A percentile compares a stretch with the other conserved stretches of the same genome.
Conservation (phyloP, 2,888 invertebrate species). For the Atethmia centrago region DNA sequence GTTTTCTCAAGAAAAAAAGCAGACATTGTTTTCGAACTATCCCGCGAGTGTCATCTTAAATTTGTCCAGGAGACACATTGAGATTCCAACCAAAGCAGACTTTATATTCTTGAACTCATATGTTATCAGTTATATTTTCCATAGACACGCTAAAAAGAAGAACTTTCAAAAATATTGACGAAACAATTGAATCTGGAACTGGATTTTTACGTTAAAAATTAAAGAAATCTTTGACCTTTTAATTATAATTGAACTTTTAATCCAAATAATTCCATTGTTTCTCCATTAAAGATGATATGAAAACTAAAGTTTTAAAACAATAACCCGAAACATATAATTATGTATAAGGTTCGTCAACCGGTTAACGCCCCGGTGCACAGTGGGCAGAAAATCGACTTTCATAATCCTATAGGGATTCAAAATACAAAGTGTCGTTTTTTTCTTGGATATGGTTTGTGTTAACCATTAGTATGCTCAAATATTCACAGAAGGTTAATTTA, state of each 20-base stretch:
- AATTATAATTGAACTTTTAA: slow-evolving; percentile 2
- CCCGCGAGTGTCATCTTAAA: background rate
- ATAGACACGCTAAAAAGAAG: background rate
- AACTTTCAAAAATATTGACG: background rate
- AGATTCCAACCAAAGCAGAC: background rate
- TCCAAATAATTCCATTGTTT: slow-evolving; percentile 15
- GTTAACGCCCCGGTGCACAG: background rate
- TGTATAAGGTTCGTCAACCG: background rate
- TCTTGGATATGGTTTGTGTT: no score
- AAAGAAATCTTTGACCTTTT: background rate
- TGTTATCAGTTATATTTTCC: background rate
- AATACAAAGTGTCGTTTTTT: no score
- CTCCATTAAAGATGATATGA: background rate
- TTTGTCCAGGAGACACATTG: background rate
- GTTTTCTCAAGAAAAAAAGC: background rate
- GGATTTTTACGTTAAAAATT: background rate
- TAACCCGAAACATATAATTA: slow-evolving; percentile 5
- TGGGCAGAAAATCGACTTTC: no score
- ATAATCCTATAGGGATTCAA: no score
- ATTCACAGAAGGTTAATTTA: no score
- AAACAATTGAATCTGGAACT: background rate
- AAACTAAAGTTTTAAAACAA: slow-evolving; percentile 2
- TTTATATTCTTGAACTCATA: background rate
- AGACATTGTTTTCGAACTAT: background rate
- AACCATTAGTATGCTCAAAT: no score